Evolutionary conservation across 1,140 invertebrate genomes (phyloP).

Genomic region (Atta cephalotes): DNA sequence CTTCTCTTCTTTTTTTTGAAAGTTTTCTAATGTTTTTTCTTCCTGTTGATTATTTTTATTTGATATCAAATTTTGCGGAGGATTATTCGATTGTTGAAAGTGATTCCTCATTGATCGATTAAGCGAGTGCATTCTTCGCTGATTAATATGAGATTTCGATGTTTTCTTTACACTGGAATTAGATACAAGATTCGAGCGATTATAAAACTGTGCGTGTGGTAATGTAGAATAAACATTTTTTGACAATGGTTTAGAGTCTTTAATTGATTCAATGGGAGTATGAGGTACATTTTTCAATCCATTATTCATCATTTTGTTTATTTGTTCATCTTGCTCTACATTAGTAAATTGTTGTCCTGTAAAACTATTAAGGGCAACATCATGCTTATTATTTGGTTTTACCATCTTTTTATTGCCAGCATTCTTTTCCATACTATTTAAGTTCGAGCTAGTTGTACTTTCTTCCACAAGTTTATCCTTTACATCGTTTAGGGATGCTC

Average conservation of each 20-base stretch:
- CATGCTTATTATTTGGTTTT: background rate
- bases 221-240: constrained; percentile 3
- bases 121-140: background rate
- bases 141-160: background rate
- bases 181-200: background rate
- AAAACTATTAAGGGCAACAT: background rate
- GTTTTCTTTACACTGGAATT: background rate
- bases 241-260: background rate
- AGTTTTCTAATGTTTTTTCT: background rate
- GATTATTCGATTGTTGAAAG: background rate
- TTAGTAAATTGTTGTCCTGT: background rate
- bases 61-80: background rate
- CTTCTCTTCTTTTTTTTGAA: background rate
- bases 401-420: background rate
- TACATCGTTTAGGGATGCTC: background rate
- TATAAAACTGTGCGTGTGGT: background rate
- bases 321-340: background rate
- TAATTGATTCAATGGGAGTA: background rate
- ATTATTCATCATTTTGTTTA: background rate
- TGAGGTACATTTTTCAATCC: background rate
- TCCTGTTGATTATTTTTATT: background rate
- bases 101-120: background rate
- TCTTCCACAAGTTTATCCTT: constrained; percentile 18
- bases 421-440: background rate
- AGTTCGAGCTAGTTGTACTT: background rate